phyloP scores from a whole-genome alignment of 2,888 invertebrate genomes.

The Sminthurides aquaticus region DNA sequence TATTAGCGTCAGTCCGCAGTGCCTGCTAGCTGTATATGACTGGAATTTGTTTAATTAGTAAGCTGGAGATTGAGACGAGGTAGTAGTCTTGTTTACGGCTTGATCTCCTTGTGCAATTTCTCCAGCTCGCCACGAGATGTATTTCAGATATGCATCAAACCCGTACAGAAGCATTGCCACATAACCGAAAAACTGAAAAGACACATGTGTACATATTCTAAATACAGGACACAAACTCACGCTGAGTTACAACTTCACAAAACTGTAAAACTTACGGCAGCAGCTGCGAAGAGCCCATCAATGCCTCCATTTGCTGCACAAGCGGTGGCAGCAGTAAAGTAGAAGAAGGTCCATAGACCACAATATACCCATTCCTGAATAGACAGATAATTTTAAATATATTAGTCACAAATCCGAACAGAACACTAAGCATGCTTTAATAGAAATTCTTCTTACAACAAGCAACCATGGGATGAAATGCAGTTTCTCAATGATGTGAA shows the following conservation, averaged over 20 bases:
- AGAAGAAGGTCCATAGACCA: conserved; percentile 64
- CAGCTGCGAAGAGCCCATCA: conserved; percentile 59
- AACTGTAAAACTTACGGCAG: conserved; percentile 73
- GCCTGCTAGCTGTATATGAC: no score
- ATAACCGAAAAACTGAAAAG: conserved; percentile 74
- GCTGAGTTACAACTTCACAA: no score
- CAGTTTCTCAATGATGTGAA: conserved; percentile 77
- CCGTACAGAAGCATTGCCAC: conserved; percentile 70
- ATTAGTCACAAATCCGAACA: no score
- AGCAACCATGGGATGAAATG: conserved; percentile 79
- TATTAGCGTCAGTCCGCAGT: no score
- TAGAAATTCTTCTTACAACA: no score
- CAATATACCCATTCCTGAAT: conserved; percentile 64
- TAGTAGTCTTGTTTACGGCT: conserved; percentile 51
- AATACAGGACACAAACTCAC: no score
- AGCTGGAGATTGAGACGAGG: background rate
- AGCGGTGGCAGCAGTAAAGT: conserved; percentile 65
- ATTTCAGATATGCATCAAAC: conserved; percentile 72
- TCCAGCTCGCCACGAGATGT: conserved; percentile 57
- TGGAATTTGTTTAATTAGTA: no score
- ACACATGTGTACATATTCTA: conserved; percentile 17
- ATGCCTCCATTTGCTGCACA: conserved; percentile 51
- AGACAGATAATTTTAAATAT: no score
- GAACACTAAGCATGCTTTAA: no score
- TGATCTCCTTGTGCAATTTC: conserved; percentile 66